Percentiles rank a stretch among this genome's conserved stretches.
These are phyloP conservation scores for Streblospio benedicti DNA, from an alignment of 1,140 invertebrate species.

Conservation along the genomic window DNA sequence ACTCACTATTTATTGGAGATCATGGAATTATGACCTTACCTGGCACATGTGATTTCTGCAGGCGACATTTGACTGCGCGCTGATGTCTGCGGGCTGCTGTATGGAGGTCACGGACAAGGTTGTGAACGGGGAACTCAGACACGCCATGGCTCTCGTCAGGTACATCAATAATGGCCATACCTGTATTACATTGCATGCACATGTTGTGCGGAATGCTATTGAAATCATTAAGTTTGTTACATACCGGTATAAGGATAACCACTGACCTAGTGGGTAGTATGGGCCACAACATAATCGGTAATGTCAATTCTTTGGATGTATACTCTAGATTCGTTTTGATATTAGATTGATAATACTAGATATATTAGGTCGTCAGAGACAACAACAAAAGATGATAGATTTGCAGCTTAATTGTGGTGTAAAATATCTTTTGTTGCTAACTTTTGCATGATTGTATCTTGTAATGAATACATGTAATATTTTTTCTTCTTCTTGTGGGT, in stretches of 20 bases:
- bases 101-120: conserved; percentile 71
- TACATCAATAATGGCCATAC: conserved; percentile 38
- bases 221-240: background rate
- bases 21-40: background rate
- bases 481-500: no score
- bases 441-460: no score
- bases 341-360: no score
- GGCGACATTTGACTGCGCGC: conserved; percentile 66
- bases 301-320: conserved; percentile 15
- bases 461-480: no score
- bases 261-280: background rate
- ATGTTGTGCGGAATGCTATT: background rate
- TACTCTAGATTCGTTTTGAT: no score
- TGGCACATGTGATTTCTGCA: no score
- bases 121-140: conserved; percentile 58
- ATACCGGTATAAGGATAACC: background rate
- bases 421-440: no score
- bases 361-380: no score
- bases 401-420: no score
- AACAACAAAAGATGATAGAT: no score
- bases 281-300: background rate
- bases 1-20: background rate
- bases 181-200: background rate
- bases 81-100: conserved; percentile 68
- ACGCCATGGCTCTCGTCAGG: conserved; percentile 73